Evolutionary conservation across 2,888 invertebrate genomes (phyloP).

Genomic region (Andrena haemorrhoa): DNA sequence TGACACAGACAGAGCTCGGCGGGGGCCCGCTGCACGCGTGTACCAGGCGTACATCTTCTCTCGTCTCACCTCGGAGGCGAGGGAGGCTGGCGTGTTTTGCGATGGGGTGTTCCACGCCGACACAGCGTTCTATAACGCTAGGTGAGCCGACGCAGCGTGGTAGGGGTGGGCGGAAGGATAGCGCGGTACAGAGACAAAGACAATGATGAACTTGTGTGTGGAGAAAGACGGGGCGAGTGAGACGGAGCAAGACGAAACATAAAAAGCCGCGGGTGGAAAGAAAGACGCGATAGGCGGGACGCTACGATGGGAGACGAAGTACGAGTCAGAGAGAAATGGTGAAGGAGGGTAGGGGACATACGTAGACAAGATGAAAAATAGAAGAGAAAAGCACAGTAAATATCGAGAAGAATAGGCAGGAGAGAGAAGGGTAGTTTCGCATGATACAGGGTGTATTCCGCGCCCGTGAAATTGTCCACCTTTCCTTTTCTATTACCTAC

Average conservation of each 20-base stretch:
- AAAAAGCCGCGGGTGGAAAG: too few species aligned
- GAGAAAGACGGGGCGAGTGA: too few species aligned
- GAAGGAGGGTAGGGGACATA: slow-evolving; percentile 5
- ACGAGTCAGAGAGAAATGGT: not conserved
- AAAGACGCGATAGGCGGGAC: too few species aligned
- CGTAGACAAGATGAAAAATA: too few species aligned
- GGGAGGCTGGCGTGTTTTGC: slow-evolving; percentile 62
- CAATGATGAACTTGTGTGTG: too few species aligned
- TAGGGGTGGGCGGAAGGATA: too few species aligned
- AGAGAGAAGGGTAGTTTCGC: slow-evolving; percentile 58
- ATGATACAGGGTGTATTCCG: slow-evolving; percentile 65
- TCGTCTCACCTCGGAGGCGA: slow-evolving; percentile 36
- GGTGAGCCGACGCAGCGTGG: too few species aligned
- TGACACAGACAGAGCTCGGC: not conserved
- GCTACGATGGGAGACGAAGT: not conserved
- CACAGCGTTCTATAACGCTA: slow-evolving; percentile 33
- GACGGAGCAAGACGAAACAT: too few species aligned
- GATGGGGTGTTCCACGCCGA: slow-evolving; percentile 58
- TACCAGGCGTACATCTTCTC: slow-evolving; percentile 33
- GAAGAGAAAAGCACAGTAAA: not conserved
- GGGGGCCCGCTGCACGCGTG: not conserved
- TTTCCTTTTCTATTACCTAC: not conserved
- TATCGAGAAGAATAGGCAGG: slow-evolving; percentile 17
- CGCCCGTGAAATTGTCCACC: slow-evolving; percentile 66
- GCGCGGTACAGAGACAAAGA: too few species aligned